Evolutionary conservation across 2,888 invertebrate genomes (phyloP), one percentile per base, ranked within the genome.

Genomic region (Dasypolia templi): DNA sequence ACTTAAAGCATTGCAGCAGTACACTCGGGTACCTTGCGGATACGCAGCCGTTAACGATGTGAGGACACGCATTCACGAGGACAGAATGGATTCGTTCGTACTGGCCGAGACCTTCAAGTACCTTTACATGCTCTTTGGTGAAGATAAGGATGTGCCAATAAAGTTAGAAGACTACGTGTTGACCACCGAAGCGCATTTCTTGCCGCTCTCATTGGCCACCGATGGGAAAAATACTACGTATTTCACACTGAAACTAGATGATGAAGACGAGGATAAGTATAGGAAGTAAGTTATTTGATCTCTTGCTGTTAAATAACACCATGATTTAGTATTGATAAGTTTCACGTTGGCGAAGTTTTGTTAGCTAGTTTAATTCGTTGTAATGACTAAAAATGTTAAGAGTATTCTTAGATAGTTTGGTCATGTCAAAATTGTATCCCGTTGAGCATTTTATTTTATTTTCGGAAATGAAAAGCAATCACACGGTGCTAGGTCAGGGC

Each of bases 81-180:
- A 99, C 91, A 97, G 99, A 82, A 99, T 99, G 99, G 99, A 99
- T 92, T 99, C 99, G 0, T 99, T 99, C 95, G 99, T 99, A 0
- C 96, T 99, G 2, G 98, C 99, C 0, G 99, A 99, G 96, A 99
- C 99, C 0, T 98, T 99, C 91, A 99, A 99, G 94, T 99, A 99
- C 93, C 96, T 99, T 17, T 99, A 98, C 94, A 97, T 99, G 92
- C 95, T 99, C 74, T 99, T 99, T 93, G 97, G 99, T 1, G 94
- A 99, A 86, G 98, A 98, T 71, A 97, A 97, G 49, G 99, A 99
- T 89, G 94, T 99, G 65, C 97, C 98, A 12, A 94, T 99, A 26
- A 97, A 98, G 92, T 93, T 99, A 69, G 98, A 99, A 91, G 98
- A 98, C 91, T 99, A 98, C 93, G 97, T 99, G 81, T 97, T 99